A percentile compares a stretch with the other conserved stretches of the same genome.
Evolutionary conservation across 2,888 invertebrate genomes (phyloP).

Genomic region (Caenorhabditis japonica): DNA sequence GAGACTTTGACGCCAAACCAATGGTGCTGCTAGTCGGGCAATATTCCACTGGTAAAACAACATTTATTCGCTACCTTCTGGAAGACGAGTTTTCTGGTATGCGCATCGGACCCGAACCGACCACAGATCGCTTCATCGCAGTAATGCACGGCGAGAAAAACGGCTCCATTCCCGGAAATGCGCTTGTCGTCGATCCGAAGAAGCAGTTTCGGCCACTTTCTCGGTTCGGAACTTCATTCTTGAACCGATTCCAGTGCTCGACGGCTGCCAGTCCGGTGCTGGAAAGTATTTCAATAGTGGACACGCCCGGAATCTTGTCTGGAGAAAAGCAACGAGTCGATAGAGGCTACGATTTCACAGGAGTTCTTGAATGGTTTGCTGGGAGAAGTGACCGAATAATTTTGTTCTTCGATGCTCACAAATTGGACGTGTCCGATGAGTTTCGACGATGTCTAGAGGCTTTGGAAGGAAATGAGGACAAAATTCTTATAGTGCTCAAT

Average conservation of each 20-base stretch:
- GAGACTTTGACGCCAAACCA: slow-evolving; percentile 97
- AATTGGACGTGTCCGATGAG: slow-evolving; percentile 98
- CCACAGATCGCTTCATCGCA: slow-evolving; percentile 96
- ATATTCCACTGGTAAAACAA: slow-evolving; percentile 97
- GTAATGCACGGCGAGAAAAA: slow-evolving; percentile 90
- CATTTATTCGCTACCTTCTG: slow-evolving; percentile 90
- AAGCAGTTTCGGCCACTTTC: slow-evolving; percentile 91
- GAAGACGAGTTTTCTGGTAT: slow-evolving; percentile 93
- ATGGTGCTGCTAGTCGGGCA: slow-evolving; percentile 97
- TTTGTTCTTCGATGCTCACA: slow-evolving; percentile 96
- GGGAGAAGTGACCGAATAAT: slow-evolving; percentile 97
- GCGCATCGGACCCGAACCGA: slow-evolving; percentile 97
- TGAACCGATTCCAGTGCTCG: slow-evolving; percentile 97
- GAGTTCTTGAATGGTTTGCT: slow-evolving; percentile 98
- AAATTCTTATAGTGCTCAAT: slow-evolving; percentile 96
- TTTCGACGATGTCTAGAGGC: slow-evolving; percentile 96
- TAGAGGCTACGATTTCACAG: slow-evolving; percentile 93
- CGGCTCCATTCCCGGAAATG: slow-evolving; percentile 93
- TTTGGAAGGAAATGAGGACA: slow-evolving; percentile 88
- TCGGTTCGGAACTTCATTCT: slow-evolving; percentile 90
- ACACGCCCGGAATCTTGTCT: slow-evolving; percentile 86
- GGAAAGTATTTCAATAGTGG: slow-evolving; percentile 93
- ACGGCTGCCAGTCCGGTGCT: slow-evolving; percentile 91
- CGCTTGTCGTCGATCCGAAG: slow-evolving; percentile 95
- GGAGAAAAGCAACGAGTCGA: slow-evolving; percentile 81